phyloP scores from a whole-genome alignment of 2,113 vertebrate genomes.

The Gasterosteus nipponicus region DNA sequence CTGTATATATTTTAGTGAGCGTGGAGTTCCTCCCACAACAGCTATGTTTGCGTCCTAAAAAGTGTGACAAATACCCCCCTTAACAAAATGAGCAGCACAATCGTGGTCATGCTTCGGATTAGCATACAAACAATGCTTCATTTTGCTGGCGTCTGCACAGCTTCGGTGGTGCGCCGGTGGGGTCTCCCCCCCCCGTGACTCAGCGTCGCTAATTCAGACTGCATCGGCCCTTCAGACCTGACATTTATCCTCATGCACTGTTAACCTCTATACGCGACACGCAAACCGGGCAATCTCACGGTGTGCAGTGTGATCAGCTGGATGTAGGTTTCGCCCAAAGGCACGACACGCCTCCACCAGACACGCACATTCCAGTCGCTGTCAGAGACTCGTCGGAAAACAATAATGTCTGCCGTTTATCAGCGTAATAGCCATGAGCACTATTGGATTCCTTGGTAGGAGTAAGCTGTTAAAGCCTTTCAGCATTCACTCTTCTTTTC shows the following conservation, averaged over 20 bases:
- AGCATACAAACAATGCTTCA: constrained; percentile 63
- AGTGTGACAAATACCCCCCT: constrained; percentile 68
- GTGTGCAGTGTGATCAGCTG: constrained; percentile 22
- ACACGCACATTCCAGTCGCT: constrained; percentile 19
- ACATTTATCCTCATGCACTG: constrained; percentile 42
- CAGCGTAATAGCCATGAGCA: constrained; percentile 16
- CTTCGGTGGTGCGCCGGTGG: constrained; percentile 43
- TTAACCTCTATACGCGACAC: constrained; percentile 22
- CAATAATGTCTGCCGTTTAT: constrained; percentile 44
- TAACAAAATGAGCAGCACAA: constrained; percentile 17
- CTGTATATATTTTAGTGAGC: constrained; percentile 5
- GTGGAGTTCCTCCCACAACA: constrained; percentile 40
- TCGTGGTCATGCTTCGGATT: no score
- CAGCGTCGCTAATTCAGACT: constrained; percentile 43
- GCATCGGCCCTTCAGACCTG: constrained; percentile 35
- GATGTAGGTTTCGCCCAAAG: constrained; percentile 39
- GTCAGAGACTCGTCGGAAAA: constrained; percentile 32
- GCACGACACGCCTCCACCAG: constrained; percentile 27
- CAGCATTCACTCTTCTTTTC: constrained; percentile 11
- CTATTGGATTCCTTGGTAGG: constrained; percentile 33
- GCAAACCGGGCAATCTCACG: constrained; percentile 15
- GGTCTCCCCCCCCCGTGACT: constrained; percentile 45
- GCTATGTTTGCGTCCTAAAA: constrained; percentile 49
- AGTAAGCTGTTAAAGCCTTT: constrained; percentile 1
- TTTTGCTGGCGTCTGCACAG: constrained; percentile 63